Base-by-base conservation (phyloP, 2,888 invertebrate genomes). In the Oligia strigilis region DNA sequence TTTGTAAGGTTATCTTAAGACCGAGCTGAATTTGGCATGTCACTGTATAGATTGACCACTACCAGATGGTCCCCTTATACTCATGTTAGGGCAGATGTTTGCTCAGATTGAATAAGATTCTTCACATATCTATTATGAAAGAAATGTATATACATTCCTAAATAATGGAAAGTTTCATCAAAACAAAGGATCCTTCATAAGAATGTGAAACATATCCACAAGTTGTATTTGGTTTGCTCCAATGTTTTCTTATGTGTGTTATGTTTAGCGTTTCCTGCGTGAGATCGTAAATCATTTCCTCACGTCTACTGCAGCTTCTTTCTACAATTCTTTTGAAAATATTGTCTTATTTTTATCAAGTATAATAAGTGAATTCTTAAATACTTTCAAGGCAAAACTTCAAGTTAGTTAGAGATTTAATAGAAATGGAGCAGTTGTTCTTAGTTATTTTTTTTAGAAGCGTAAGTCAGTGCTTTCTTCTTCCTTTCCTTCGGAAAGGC, bases 251-350 rank as follows among this genome's bases (percentile, higher is more conserved):
- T 78, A 64, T 19, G 70, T 78, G 8, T 67, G 58, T 76, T 75
- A 62, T 74, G 78, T 78, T 73, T 64, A 64, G 58, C 40, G 71
- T 84, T 74, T 76, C 36, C 52, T 72, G 19, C 62, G 60, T 72
- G n/a, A 58, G 8, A 64, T 73, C 13, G 65, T 76, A 83, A 74
- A 85, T 87, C 67, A 78, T 74, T 76, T 83, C 74, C 75, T 62
- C 67, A 36, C 65, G 76, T 72, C 79, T 60, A 49, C n/a, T 72
- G 71, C 73, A 74, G 73, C 65, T 74, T 83, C 52, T 67, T 65
- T 64, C 13, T 60, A 72, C 17, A 49, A 64, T 74, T 72, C 76
- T 76, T 87, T 64, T 66, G 46, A 87, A 76, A 76, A 74, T 46
- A 71, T 62, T 78, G 43, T 73, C 62, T 75, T 73, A 23, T 23